Evolutionary conservation across 2,888 invertebrate species (phyloP), one percentile per base, ranked within the genome.

Genomic region (Cryptops parisi): DNA sequence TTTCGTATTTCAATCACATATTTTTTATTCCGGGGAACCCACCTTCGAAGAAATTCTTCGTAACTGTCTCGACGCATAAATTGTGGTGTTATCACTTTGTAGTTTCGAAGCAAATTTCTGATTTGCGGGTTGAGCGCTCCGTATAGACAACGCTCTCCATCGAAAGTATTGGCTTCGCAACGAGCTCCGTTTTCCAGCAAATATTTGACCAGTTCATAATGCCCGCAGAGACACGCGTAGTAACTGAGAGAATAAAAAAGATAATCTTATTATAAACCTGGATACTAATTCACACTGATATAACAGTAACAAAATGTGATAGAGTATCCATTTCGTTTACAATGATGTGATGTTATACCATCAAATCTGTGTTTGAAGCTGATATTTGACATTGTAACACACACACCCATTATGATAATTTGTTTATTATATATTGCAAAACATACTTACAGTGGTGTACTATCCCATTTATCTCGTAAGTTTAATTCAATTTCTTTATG

Each of bases 191-290:
- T 67, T 52, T 67, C 67, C 23, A 74, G 62, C 2, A 74, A 62
- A 61, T 70, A 74, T 55, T 68, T 63, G 2, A 73, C 74, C 9
- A 74, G 58, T 19, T 70, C 69, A 39, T 62, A 62, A 60, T 75
- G 74, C 1, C 74, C 74, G 66, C 74, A 75, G 17, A 73, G 63
- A 62, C 74, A 74, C 2, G 74, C 74, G 63, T 74, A 74, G 58
- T 74, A 72, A 54, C 71, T 71, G 59, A 41, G 17, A 12, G 12
- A n/a, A 41, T 41, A 41, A n/a, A n/a, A 41, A 41, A 41, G 6
- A 41, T 17, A 41, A 41, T n/a, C 17, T 41, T 15, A 41, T 6
- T 6, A 41, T 33, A 33, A 12, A 33, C 9, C 38, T n/a, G 38
- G n/a, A 9, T 4, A 48, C 3, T 2, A 48, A 48, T 27, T 26